Base-by-base conservation (phyloP, 1,140 invertebrate genomes). In the Diorhabda sublineata region DNA sequence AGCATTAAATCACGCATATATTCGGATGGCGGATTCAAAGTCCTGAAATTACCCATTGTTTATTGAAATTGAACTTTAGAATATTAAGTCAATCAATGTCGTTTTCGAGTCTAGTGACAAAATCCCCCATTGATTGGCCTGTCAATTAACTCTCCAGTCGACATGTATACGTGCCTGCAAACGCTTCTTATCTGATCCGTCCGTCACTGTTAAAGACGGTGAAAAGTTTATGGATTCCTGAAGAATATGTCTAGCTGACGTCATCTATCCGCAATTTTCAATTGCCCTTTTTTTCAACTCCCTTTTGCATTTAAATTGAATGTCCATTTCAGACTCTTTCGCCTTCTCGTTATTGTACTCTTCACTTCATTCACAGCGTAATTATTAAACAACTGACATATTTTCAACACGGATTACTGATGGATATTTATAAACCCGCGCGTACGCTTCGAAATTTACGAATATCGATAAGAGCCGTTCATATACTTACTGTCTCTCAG, bases 81-180 rank as follows among this genome's bases (percentile, higher is more conserved):
- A 77, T 79, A 77, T 78, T 79, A 78, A 79, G 77, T 79, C 77
- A 79, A 79, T 79, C 78, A 79, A 77, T 73, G 77, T 76, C 77
- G 59, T 69, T 72, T 70, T 72, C 69, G 73, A 75, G 70, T 71
- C 67, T 73, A 74, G 75, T 78, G 78, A 78, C 78, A 79, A 79
- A 79, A 79, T 77, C 72, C 73, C 74, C 76, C 76, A 78, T 78
- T 79, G 76, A 77, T 77, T 78, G 76, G 77, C 65, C 77, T 78
- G 78, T 79, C 78, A 79, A 79, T 79, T 79, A 79, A 79, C 77
- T 78, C 76, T 79, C 69, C 66, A 58, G 45, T 60, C 74, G 78
- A 79, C 78, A 79, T 79, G 76, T 79, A 78, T 78, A 79, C 77
- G 77, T 78, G 74, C 76, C 71, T 78, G 72, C 68, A 72, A 74